A percentile compares a stretch with the other conserved stretches of the same genome.
phyloP scores from a whole-genome alignment of 1,140 invertebrate genomes.

The Drosophila pseudoananassae region DNA sequence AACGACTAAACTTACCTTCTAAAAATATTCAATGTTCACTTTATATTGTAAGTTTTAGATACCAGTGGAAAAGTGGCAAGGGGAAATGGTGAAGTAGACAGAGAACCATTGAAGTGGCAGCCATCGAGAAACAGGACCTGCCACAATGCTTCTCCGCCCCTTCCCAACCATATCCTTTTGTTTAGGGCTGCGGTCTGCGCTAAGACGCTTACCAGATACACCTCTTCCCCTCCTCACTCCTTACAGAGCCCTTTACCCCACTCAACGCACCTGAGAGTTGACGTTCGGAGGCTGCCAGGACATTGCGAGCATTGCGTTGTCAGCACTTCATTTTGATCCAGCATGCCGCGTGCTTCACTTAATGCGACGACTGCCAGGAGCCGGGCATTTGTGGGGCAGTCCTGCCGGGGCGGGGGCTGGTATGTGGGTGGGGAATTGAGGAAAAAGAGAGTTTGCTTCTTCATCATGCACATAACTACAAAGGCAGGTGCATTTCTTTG shows the following conservation, averaged over 20 bases:
- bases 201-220: constrained; percentile 73
- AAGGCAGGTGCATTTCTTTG: constrained; percentile 53
- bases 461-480: constrained; percentile 61
- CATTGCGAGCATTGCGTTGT: constrained; percentile 65
- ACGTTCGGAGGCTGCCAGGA: constrained; percentile 34
- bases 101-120: constrained; percentile 45
- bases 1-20: not conserved
- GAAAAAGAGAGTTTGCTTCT: constrained; percentile 22
- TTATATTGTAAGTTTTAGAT: not conserved
- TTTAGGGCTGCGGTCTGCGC: constrained; percentile 59
- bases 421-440: constrained; percentile 3
- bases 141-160: constrained; percentile 17
- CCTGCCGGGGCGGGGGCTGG: constrained; percentile 4
- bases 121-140: constrained; percentile 42
- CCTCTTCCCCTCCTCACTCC: constrained; percentile 5
- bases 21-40: not conserved
- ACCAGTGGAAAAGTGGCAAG: not conserved
- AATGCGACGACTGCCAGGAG: constrained; percentile 65
- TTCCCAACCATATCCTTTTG: constrained; percentile 53
- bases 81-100: constrained; percentile 5
- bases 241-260: not conserved
- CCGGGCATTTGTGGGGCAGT: constrained; percentile 19
- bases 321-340: constrained; percentile 82
- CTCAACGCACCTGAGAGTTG: constrained; percentile 14
- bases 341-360: constrained; percentile 77